Evolutionary conservation across 2,797 vertebrate genomes (phyloP), one percentile per base, ranked within the genome.

Genomic region (Zalophus californianus): DNA sequence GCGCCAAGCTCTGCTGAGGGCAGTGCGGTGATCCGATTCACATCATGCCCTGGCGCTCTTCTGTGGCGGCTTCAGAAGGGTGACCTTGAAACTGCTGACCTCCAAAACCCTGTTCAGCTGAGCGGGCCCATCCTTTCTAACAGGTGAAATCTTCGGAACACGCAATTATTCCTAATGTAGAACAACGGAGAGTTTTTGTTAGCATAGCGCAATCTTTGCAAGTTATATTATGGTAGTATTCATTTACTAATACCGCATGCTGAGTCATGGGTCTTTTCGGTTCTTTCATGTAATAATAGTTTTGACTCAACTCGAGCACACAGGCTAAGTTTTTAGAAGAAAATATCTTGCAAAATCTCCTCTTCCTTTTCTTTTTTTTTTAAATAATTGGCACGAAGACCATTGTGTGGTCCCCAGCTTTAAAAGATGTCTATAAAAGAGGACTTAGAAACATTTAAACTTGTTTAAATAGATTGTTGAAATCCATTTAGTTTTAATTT

Each of bases 401-500:
- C 52, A 93, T 60, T 95, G 80, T 85, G 58, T 68, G 70, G 25
- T 70, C 60, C 98, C 73, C 68, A 86, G 1, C 86, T 96, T 92
- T 95, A 98, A 97, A 62, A 44, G 52, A 82, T 73, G 50, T 94
- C 73, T 92, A 41, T 72, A 94, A 87, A 97, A 97, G 0, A 97
- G 60, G 70, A 96, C 90, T 96, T 94, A 97, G 84, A 97, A 98
- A 91, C 97, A 94, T 96, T 96, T 94, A 96, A 98, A 25, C 58
- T 38, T 38, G 38, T 38, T 38, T 38, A 38, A 38, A 38, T 95
- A 85, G 41, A 96, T 92, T 6, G 41, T 62, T 98, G 96, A 98
- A 97, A 98, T 96, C 62, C 95, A 97, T 83, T 97, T 90, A 96
- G 32, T 95, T 98, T 96, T 97, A 97, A 92, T 98, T 98, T 98